phyloP scores from a whole-genome alignment of 2,797 vertebrate species.

The Melanotaenia nigrans region DNA sequence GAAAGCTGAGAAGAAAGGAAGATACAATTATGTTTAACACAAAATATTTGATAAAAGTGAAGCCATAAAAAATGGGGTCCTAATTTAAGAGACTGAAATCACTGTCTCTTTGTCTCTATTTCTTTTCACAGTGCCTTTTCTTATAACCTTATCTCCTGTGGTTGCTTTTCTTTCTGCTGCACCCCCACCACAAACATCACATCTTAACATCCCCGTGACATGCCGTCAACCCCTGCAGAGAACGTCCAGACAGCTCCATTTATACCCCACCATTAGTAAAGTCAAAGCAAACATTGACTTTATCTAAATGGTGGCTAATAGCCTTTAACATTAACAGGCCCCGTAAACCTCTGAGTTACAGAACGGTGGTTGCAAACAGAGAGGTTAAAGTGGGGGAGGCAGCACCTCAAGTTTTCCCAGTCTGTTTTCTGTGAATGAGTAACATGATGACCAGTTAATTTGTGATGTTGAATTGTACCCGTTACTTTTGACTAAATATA shows the following conservation, averaged over 20 bases:
- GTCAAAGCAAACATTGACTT: constrained; percentile 78
- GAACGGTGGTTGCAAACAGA: constrained; percentile 7
- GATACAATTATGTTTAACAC: not conserved
- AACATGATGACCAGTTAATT: not conserved
- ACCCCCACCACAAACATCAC: constrained; percentile 43
- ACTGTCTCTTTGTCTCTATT: not conserved
- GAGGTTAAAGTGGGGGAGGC: not conserved
- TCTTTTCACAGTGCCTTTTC: constrained; percentile 26
- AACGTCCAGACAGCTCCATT: constrained; percentile 61
- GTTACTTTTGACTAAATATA: not conserved
- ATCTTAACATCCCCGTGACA: constrained; percentile 38
- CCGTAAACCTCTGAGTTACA: constrained; percentile 55
- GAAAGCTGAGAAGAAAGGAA: not conserved
- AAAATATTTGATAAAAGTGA: not conserved
- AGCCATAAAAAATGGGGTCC: not conserved
- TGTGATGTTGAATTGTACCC: not conserved
- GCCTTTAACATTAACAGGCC: constrained; percentile 65
- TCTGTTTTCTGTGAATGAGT: constrained; percentile 4
- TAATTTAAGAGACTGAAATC: not conserved
- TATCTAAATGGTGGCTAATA: constrained; percentile 73
- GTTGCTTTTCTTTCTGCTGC: constrained; percentile 21
- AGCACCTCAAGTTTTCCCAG: too few relatives aligned
- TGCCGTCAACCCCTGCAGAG: constrained; percentile 51
- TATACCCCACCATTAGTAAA: constrained; percentile 62
- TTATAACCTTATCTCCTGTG: constrained; percentile 38